A percentile compares a stretch with the other conserved stretches of the same genome.
These are phyloP conservation scores for Anhinga anhinga DNA, from an alignment of 2,113 vertebrate species.

Conservation along the genomic window DNA sequence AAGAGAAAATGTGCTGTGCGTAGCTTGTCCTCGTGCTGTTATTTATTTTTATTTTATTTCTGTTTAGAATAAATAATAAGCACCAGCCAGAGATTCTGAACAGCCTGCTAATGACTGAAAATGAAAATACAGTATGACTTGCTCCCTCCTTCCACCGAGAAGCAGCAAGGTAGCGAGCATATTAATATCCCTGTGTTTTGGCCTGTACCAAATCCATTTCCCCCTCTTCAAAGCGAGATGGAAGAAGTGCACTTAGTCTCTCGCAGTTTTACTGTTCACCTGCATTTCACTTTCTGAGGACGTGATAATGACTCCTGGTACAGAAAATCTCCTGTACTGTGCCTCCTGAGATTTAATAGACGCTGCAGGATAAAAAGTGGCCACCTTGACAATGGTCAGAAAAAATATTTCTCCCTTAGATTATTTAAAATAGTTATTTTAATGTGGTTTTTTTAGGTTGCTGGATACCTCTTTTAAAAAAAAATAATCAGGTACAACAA, in stretches of 20 bases:
- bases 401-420: neutral
- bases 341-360: neutral
- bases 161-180: neutral
- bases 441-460: neutral
- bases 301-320: neutral
- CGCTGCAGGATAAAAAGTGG: neutral
- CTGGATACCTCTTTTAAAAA: neutral
- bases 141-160: neutral
- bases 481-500: neutral
- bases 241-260: neutral
- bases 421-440: neutral
- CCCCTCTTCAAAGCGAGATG: neutral
- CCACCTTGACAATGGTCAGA: neutral
- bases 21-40: neutral
- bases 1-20: neutral
- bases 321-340: neutral
- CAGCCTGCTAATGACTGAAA: constrained; percentile 28
- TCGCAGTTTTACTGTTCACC: constrained; percentile 1
- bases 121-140: neutral
- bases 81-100: neutral
- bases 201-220: constrained; percentile 49
- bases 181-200: neutral
- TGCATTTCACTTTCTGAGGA: constrained; percentile 24
- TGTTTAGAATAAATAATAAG: constrained; percentile 34
- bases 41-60: constrained; percentile 18